Evolutionary conservation across 2,888 invertebrate genomes (phyloP).

Genomic region (Fissipunctia ypsillon): DNA sequence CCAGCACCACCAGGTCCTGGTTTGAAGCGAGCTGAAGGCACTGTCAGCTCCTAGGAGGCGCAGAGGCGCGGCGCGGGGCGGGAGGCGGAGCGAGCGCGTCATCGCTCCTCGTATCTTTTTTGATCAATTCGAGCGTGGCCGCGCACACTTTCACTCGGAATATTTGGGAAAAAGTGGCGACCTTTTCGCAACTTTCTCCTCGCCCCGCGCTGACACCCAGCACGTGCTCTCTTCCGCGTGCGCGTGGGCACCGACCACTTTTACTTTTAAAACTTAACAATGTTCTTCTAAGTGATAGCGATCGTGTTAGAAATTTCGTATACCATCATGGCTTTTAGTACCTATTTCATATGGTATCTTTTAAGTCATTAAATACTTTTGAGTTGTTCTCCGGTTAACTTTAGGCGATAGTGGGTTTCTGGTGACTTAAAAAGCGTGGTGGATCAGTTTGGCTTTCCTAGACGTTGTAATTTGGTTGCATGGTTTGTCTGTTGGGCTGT

Average conservation of each 20-base stretch:
- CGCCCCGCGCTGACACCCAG: slow-evolving; percentile 67
- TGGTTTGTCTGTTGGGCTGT: not conserved
- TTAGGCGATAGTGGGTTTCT: not conserved
- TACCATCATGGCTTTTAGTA: slow-evolving; percentile 6
- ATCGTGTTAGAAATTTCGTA: slow-evolving; percentile 29
- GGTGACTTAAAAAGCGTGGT: not conserved
- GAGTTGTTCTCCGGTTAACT: not conserved
- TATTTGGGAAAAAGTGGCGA: slow-evolving; percentile 90
- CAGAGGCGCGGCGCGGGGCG: not conserved
- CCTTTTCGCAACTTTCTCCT: slow-evolving; percentile 89
- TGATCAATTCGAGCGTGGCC: slow-evolving; percentile 82
- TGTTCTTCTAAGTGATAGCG: slow-evolving; percentile 55
- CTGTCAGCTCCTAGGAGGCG: not conserved
- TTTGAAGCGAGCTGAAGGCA: too few species aligned
- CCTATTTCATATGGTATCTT: not conserved
- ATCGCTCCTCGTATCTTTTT: slow-evolving; percentile 70
- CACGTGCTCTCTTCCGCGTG: slow-evolving; percentile 85
- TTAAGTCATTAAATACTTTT: not conserved
- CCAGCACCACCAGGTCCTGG: not conserved
- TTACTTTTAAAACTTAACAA: slow-evolving; percentile 85
- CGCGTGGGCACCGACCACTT: slow-evolving; percentile 81
- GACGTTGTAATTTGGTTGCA: slow-evolving; percentile 12
- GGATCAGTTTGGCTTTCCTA: not conserved
- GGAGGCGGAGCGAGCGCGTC: slow-evolving; percentile 34
- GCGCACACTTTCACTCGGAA: slow-evolving; percentile 87